Base-by-base conservation (phyloP, 2,797 vertebrate genomes). In the Pangasius mekongensis region DNA sequence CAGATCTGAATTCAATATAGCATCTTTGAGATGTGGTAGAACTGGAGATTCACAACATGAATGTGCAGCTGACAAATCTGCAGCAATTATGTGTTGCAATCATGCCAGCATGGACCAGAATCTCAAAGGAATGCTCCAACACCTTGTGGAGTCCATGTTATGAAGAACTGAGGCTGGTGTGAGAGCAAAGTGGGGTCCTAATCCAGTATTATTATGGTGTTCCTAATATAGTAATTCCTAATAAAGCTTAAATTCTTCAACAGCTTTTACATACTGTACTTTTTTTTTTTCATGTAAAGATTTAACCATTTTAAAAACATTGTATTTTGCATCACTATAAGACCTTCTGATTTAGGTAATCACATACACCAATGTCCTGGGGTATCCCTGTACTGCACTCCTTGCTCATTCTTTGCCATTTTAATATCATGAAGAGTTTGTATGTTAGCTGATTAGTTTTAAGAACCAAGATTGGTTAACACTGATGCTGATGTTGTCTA, bases 51-150 rank as follows among this genome's bases (percentile, higher is more conserved):
- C 58, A 62, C 80, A 43, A 22, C 80, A 82, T 39, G 36, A 82
- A 62, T 27, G 80, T 62, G 33, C 56, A 62, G 56, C 58, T 27
- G 80, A 60, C 80, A 82, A 27, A 27, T 20, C 81, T 64, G 60
- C 60, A 64, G 58, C 60, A 83, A 83, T 66, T 47, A 83, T 47
- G 36, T 83, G 81, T 66, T 83, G 81, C 81, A 83, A 83, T 47
- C 81, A n/a, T 43, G 81, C 66, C 81, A 83, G 49, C 27, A 66
- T 30, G 22, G 60, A 83, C 60, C 39, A 83, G 36, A 83, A 83
- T 83, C 81, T 66, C 60, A 83, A 83, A 83, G 27, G 27, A 66
- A 47, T 64, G 81, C 47, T 64, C 60, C 39, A 83, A 47, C 60
- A 64, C 39, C 27, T n/a, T n/a, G 60, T 83, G 58, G 27, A 83